A percentile compares a stretch with the other conserved stretches of the same genome.
Evolutionary conservation across 2,888 invertebrate species (phyloP).

Genomic region (Lypha dubia): DNA sequence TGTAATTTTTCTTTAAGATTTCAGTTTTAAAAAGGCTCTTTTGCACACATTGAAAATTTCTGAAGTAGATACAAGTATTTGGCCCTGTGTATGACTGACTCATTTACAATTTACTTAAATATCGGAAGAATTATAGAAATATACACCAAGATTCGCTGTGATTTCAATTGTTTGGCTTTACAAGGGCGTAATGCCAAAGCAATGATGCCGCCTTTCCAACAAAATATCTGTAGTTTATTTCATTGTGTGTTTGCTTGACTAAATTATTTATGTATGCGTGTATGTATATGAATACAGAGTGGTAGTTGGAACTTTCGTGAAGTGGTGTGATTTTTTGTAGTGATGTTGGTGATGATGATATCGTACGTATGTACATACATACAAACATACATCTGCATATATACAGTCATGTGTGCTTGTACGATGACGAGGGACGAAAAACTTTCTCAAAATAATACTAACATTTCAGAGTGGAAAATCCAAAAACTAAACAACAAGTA

Average conservation of each 20-base stretch:
- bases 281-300: conserved; percentile 11
- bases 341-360: conserved; percentile 28
- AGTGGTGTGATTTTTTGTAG: conserved; percentile 16
- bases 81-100: neutral
- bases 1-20: too few species aligned
- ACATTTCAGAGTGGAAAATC: conserved; percentile 65
- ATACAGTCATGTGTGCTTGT: neutral
- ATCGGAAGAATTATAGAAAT: conserved; percentile 53
- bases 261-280: neutral
- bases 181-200: conserved; percentile 70
- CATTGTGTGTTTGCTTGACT: conserved; percentile 1
- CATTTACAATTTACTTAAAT: conserved; percentile 44
- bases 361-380: neutral
- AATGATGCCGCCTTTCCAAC: conserved; percentile 63
- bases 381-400: neutral
- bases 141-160: conserved; percentile 59
- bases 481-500: conserved; percentile 66
- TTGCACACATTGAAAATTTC: too few species aligned
- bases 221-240: neutral
- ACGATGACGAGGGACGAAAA: conserved; percentile 8
- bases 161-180: conserved; percentile 69
- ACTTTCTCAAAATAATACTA: conserved; percentile 68
- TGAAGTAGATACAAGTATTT: neutral
- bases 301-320: conserved; percentile 20
- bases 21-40: too few species aligned